Base-by-base conservation (phyloP, 2,797 vertebrate genomes). In the Parauchenoglanis ngamensis region DNA sequence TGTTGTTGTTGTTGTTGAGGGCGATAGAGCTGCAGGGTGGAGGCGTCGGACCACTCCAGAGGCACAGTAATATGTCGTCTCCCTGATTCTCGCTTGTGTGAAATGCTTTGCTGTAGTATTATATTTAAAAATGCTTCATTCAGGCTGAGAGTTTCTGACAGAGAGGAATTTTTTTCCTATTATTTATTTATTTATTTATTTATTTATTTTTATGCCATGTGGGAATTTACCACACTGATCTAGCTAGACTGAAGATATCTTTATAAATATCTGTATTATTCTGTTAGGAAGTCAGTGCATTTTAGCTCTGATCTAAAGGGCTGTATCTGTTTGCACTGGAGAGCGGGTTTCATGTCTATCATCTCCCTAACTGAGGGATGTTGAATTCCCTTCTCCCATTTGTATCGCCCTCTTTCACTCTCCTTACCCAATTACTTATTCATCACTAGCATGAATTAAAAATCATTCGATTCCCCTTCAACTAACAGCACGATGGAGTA, bases 371-470 rank as follows among this genome's bases (percentile, higher is more conserved):
- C 73, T 84, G 72, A 61, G 85, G 40, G 28, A 70, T 79, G 67
- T 82, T 54, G 86, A 86, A 85, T 68, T 85, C 83, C 75, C 72
- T 83, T 72, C 82, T 83, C 52, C 59, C 84, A 28, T 86, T 28
- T 52, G 67, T 83, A 83, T 70, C 57, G 21, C 40, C 56, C 76
- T 88, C 77, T 76, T 84, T 88, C 80, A 85, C 85, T 56, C 76
- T 67, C 77, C 65, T 13, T 80, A 76, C 25, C 79, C 76, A 89
- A 91, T 91, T 79, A 90, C 85, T 90, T 89, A 90, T 91, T 91
- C 67, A 91, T 90, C 86, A 88, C 86, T 65, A 78, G 88, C 89
- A 90, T 91, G 87, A 90, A 90, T 91, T 88, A 91, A 90, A 89
- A 91, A 91, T 89, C 72, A 82, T 86, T 83, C 77, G 65, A 89